Percentiles rank a stretch among this genome's conserved stretches.
These are phyloP conservation scores for Scelioninae gen. 1 DNA, from an alignment of 2,888 invertebrate genomes.

Conservation along the genomic window DNA sequence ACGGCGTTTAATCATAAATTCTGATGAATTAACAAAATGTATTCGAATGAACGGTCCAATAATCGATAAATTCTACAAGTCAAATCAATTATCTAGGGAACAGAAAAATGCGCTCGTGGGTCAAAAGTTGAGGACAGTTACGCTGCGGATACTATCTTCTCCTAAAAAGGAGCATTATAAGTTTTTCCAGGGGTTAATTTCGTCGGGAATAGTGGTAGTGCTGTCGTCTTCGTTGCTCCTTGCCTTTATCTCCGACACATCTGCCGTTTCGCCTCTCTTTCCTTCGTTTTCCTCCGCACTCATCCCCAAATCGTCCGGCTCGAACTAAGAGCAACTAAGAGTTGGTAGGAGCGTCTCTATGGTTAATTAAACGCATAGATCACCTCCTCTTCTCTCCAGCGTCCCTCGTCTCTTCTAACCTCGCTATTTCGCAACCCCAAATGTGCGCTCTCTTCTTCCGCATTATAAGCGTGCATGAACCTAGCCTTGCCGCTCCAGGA, in stretches of 20 bases:
- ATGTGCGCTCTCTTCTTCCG: slow-evolving; percentile 70
- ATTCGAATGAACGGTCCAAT: neutral
- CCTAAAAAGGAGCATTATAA: slow-evolving; percentile 82
- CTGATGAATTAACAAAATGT: slow-evolving; percentile 30
- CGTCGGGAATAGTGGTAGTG: slow-evolving; percentile 76
- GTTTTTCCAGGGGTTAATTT: slow-evolving; percentile 83
- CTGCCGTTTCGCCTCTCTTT: slow-evolving; percentile 63
- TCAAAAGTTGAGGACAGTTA: slow-evolving; percentile 69
- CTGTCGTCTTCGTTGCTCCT: slow-evolving; percentile 60
- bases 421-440: slow-evolving; percentile 69
- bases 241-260: slow-evolving; percentile 63
- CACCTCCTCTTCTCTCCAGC: slow-evolving; percentile 75
- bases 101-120: slow-evolving; percentile 69
- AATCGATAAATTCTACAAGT: slow-evolving; percentile 71
- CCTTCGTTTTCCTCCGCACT: slow-evolving; percentile 67
- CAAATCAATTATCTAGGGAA: slow-evolving; percentile 75
- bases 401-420: slow-evolving; percentile 53
- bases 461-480: slow-evolving; percentile 73
- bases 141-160: slow-evolving; percentile 64
- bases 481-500: no score
- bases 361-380: slow-evolving; percentile 84
- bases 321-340: slow-evolving; percentile 81
- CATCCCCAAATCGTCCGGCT: slow-evolving; percentile 75
- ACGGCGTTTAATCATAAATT: slow-evolving; percentile 39
- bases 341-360: slow-evolving; percentile 82